Evolutionary conservation across 2,888 invertebrate genomes (phyloP), one percentile per base, ranked within the genome.

Genomic region (Eristalinus aeneus): DNA sequence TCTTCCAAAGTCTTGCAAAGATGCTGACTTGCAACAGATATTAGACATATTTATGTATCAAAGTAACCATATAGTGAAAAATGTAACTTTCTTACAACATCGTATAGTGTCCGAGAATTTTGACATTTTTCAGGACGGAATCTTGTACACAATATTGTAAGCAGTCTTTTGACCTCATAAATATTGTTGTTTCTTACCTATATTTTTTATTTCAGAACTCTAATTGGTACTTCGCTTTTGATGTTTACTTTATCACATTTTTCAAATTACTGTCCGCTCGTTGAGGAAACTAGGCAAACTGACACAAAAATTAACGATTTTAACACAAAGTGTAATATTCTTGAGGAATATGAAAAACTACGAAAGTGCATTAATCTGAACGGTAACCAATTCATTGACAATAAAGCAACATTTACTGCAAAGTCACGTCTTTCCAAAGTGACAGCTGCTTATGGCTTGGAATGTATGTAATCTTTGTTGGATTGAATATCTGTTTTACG

Each of bases 71-170:
- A 88, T 90, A 12, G 89, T 91, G 0, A 88, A 88, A 31, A 90
- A 90, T 86, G 89, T 88, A n/a, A 89, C 89, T 1, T 89, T 90
- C 16, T 60, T 89, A 2, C 81, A 88, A n/a, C 89, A 90, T 56
- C 88, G 90, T 10, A 85, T 89, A 22, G 79, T 91, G 0, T 85
- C 73, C 0, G 89, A 89, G 31, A 88, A 76, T n/a, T 91, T 90
- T 74, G 88, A 88, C 31, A 68, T 90, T 39, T 85, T 89, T 27
- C 88, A 90, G 9, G 90, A 91, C 82, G 86, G 88, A 1, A 89
- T 89, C 63, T 90, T 90, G 68, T 90, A 90, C 78, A 88, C 90
- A 36, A 77, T 91, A 54, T 85, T 90, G 90, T 91, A 87, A 88
- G 90, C 85, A 63, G 11, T 54, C 32, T 61, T 32, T 61, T 10